These are phyloP conservation scores for Odontocerum albicorne DNA, from an alignment of 2,888 invertebrate species.

Conservation along the genomic window DNA sequence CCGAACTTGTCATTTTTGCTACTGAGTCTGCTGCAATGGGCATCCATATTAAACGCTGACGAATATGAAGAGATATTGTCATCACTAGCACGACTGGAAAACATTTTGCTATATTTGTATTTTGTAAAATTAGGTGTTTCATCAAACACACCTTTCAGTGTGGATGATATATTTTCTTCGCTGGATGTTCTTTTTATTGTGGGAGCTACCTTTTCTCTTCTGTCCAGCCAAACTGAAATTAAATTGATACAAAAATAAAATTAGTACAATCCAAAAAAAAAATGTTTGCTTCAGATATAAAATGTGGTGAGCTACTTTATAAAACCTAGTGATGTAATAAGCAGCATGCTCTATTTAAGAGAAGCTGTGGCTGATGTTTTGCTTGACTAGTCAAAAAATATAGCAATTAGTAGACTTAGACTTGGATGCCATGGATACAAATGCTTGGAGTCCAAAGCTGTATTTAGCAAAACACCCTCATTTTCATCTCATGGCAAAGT, in stretches of 20 bases:
- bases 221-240: slow-evolving; percentile 8
- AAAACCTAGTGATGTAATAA: too few relatives aligned
- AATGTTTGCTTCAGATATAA: too few relatives aligned
- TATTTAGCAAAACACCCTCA: too few relatives aligned
- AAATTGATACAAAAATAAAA: neutral
- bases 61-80: slow-evolving; percentile 42
- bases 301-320: too few relatives aligned
- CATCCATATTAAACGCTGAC: slow-evolving; percentile 24
- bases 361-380: too few relatives aligned
- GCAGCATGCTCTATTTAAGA: too few relatives aligned
- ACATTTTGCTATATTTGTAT: slow-evolving; percentile 40
- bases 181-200: slow-evolving; percentile 52
- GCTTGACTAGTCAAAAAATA: too few relatives aligned
- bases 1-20: slow-evolving; percentile 46
- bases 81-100: slow-evolving; percentile 37
- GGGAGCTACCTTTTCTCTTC: neutral
- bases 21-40: slow-evolving; percentile 41
- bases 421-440: too few relatives aligned
- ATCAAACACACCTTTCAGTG: slow-evolving; percentile 43
- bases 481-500: too few relatives aligned
- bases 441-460: too few relatives aligned
- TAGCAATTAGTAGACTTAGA: too few relatives aligned
- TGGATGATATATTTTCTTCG: slow-evolving; percentile 48
- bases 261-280: too few relatives aligned
- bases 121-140: slow-evolving; percentile 39